Conservation (phyloP, 2,113 vertebrate species). For the Gasterosteus nipponicus region DNA sequence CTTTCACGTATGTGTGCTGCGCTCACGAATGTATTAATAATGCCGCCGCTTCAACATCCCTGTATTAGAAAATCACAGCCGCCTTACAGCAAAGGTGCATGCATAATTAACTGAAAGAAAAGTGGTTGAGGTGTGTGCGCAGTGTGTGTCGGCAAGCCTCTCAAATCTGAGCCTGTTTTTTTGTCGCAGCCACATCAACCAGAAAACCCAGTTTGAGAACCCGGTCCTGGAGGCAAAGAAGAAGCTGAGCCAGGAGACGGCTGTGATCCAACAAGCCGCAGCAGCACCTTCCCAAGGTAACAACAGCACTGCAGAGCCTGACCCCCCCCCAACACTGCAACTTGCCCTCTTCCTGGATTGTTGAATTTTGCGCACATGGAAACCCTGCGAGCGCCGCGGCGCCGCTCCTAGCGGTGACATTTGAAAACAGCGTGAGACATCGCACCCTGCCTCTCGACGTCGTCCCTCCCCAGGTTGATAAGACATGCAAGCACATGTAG, state of each 20-base stretch:
- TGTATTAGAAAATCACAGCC: conserved; percentile 39
- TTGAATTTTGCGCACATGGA: too few relatives aligned
- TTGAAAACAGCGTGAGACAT: background rate
- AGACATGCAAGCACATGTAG: conserved; percentile 37
- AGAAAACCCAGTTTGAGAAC: conserved; percentile 99
- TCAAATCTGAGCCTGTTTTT: conserved; percentile 27
- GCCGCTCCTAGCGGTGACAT: conserved; percentile 7
- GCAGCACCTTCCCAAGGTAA: conserved; percentile 72
- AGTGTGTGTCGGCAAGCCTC: conserved; percentile 9
- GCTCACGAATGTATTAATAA: conserved; percentile 53
- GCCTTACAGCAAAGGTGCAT: conserved; percentile 34
- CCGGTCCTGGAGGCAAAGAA: conserved; percentile 97
- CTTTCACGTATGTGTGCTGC: conserved; percentile 25
- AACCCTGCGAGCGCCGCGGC: background rate
- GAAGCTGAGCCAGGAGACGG: conserved; percentile 87
- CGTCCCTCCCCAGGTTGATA: background rate
- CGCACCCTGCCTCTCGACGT: background rate
- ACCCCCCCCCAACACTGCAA: background rate
- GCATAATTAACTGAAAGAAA: conserved; percentile 52
- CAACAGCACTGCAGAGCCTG: background rate
- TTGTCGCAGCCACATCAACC: conserved; percentile 89
- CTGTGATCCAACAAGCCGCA: conserved; percentile 63
- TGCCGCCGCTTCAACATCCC: conserved; percentile 28
- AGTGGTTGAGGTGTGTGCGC: background rate
- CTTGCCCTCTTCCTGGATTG: background rate